phyloP scores from a whole-genome alignment of 2,888 invertebrate genomes.

The Idaea biselata region DNA sequence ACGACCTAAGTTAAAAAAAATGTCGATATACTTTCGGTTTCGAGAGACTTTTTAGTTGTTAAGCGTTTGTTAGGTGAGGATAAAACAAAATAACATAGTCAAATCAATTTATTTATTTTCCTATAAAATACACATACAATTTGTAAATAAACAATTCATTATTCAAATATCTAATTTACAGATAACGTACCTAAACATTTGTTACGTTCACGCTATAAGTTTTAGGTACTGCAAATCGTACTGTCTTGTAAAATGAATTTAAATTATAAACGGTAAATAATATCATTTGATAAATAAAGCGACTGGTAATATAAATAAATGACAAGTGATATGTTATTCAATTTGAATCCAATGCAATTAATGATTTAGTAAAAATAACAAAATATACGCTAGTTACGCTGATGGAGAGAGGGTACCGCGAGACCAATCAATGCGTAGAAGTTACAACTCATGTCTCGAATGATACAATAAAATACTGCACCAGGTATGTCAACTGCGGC shows the following conservation, averaged over 20 bases:
- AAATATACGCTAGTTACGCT: background rate
- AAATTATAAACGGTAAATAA: background rate
- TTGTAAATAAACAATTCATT: constrained; percentile 80
- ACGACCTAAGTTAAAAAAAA: no score
- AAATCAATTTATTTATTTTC: constrained; percentile 69
- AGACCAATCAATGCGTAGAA: background rate
- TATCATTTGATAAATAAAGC: constrained; percentile 12
- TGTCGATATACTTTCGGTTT: no score
- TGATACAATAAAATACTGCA: constrained; percentile 7
- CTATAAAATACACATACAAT: constrained; percentile 80
- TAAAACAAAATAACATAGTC: constrained; percentile 33
- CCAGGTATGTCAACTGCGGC: no score
- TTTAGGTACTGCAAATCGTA: constrained; percentile 22
- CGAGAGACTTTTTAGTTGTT: no score
- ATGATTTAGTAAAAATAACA: background rate
- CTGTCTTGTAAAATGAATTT: background rate
- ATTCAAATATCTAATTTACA: constrained; percentile 74
- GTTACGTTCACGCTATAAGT: constrained; percentile 47
- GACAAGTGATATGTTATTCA: constrained; percentile 4
- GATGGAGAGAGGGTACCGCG: background rate
- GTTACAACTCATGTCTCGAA: background rate
- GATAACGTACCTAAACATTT: constrained; percentile 63
- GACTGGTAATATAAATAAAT: constrained; percentile 15
- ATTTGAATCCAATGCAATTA: constrained; percentile 18
- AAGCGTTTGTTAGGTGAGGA: no score